A percentile compares a stretch with the other conserved stretches of the same genome.
Evolutionary conservation across 2,797 vertebrate genomes (phyloP).

Genomic region (Acanthopagrus latus): DNA sequence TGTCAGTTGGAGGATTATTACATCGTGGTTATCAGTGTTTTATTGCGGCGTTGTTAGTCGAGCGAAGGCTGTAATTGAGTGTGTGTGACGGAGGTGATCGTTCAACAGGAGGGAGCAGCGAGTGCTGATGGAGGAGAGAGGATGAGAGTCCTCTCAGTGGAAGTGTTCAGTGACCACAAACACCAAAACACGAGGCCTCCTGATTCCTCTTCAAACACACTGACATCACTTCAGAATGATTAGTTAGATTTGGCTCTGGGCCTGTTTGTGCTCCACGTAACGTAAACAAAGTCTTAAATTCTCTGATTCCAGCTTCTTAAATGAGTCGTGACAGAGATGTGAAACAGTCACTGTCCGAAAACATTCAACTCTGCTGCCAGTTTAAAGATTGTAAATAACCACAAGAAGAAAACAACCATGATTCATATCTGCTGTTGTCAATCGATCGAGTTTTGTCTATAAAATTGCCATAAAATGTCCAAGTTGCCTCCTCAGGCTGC

Average conservation of each 20-base stretch:
- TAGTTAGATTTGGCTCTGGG: no score
- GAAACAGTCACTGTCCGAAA: no score
- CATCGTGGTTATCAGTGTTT: background rate
- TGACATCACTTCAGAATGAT: background rate
- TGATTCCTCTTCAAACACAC: background rate
- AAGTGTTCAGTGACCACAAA: constrained; percentile 7
- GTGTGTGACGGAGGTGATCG: background rate
- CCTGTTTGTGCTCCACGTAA: no score
- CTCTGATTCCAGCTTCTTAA: no score
- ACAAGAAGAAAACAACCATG: no score
- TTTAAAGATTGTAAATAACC: no score
- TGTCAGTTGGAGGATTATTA: background rate
- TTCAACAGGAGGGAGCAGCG: background rate
- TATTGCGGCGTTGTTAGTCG: background rate
- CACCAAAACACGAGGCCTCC: background rate
- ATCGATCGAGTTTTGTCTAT: no score
- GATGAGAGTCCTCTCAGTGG: constrained; percentile 23
- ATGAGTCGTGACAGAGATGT: no score
- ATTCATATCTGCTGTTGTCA: no score
- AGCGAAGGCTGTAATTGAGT: background rate
- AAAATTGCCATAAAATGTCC: background rate
- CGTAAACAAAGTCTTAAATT: no score
- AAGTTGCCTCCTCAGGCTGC: background rate
- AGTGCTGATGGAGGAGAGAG: background rate
- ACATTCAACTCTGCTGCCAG: no score